phyloP scores from a whole-genome alignment of 2,888 invertebrate species.

The Geophilus truncorum region DNA sequence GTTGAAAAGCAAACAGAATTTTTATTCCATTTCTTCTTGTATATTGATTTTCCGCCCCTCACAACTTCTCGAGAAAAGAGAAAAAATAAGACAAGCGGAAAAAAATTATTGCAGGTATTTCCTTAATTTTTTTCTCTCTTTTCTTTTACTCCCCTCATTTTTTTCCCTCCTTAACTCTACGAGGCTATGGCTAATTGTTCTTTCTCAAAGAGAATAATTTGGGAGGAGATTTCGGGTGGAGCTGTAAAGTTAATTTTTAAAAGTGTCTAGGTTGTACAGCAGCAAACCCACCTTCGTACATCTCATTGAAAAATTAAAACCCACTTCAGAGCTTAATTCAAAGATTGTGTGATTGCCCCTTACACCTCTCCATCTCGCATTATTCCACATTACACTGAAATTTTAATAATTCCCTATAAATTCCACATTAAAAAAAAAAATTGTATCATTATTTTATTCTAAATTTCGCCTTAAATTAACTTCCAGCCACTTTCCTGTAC shows the following conservation, averaged over 20 bases:
- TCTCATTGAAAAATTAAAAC: neutral
- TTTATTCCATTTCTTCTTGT: neutral
- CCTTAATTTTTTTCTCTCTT: neutral
- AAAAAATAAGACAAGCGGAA: conserved; percentile 3
- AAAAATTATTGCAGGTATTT: conserved; percentile 10
- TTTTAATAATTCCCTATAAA: neutral
- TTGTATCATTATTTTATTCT: neutral
- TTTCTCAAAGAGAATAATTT: neutral
- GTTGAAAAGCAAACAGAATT: neutral
- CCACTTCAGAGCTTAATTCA: neutral
- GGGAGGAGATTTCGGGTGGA: conserved; percentile 7
- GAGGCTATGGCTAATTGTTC: neutral
- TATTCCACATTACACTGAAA: neutral
- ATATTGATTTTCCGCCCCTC: neutral
- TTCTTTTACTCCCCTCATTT: neutral
- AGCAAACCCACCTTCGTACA: neutral
- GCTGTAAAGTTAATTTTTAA: conserved; percentile 4
- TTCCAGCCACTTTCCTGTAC: neutral
- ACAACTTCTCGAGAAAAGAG: neutral
- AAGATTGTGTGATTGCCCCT: neutral
- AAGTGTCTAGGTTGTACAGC: no score
- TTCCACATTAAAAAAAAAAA: no score
- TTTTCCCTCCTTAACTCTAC: neutral
- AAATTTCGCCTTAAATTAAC: neutral
- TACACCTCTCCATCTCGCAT: neutral